Conservation (phyloP, 2,888 invertebrate genomes). For the Odontocolon sp. region DNA sequence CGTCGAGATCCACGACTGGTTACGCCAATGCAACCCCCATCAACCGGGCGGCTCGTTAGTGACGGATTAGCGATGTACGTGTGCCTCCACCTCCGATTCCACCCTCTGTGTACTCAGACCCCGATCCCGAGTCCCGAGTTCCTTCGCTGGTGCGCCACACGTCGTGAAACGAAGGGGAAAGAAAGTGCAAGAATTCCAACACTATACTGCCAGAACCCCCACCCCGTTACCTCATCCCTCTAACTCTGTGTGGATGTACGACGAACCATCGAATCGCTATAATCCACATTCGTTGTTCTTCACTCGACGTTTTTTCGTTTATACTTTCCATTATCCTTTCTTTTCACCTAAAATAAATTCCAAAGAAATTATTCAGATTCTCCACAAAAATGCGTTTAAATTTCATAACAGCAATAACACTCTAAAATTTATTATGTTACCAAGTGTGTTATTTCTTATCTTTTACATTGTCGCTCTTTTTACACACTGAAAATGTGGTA, state of each 20-base stretch:
- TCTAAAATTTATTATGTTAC: too few species aligned
- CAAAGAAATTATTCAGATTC: too few species aligned
- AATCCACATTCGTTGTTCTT: background rate
- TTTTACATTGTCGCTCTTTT: too few species aligned
- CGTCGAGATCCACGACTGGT: slow-evolving; percentile 38
- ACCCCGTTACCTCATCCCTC: background rate
- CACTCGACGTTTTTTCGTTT: too few species aligned
- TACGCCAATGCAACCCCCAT: slow-evolving; percentile 73
- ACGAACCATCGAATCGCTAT: slow-evolving; percentile 18
- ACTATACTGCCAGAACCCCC: slow-evolving; percentile 15
- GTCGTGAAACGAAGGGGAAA: slow-evolving; percentile 59
- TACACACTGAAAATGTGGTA: too few species aligned
- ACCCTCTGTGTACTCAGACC: slow-evolving; percentile 73
- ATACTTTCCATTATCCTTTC: background rate
- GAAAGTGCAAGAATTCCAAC: slow-evolving; percentile 66
- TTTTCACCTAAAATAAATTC: background rate
- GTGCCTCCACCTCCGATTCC: slow-evolving; percentile 73
- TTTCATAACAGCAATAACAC: too few species aligned
- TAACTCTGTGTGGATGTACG: background rate
- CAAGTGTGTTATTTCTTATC: too few species aligned
- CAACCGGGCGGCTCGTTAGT: slow-evolving; percentile 82
- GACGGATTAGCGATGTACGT: slow-evolving; percentile 83
- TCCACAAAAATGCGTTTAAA: too few species aligned
- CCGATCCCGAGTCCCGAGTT: slow-evolving; percentile 66
- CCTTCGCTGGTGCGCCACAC: slow-evolving; percentile 65